A percentile compares a stretch with the other conserved stretches of the same genome.
These are phyloP conservation scores for Pipistrellus nathusii DNA, from an alignment of 2,797 vertebrate species.

Conservation along the genomic window DNA sequence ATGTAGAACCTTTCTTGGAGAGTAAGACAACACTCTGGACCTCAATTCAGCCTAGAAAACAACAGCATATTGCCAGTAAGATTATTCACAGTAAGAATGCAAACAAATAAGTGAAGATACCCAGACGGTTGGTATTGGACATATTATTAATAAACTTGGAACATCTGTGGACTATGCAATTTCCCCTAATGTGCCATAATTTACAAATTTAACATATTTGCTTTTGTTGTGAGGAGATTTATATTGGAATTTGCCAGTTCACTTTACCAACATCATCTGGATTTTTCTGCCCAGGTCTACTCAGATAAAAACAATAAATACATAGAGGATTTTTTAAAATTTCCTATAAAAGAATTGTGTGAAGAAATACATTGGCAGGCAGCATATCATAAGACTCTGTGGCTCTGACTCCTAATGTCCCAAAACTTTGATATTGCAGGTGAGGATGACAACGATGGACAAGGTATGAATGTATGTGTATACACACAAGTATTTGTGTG, in stretches of 20 bases:
- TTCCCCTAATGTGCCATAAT: neutral
- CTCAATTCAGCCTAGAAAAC: neutral
- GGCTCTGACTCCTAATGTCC: neutral
- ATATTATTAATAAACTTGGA: neutral
- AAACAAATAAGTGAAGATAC: neutral
- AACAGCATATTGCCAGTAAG: neutral
- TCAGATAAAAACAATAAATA: slow-evolving; percentile 36
- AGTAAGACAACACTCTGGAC: neutral
- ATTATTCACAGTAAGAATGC: slow-evolving; percentile 20
- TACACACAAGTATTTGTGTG: neutral
- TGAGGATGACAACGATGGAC: neutral
- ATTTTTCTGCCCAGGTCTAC: neutral
- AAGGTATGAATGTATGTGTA: neutral
- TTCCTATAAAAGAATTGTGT: neutral
- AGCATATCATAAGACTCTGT: neutral
- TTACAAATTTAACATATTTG: slow-evolving; percentile 52
- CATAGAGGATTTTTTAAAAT: neutral
- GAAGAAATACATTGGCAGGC: neutral
- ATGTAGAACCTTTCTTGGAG: neutral
- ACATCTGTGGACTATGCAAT: neutral
- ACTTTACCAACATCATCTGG: slow-evolving; percentile 1
- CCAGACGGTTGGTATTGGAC: neutral
- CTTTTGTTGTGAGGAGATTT: slow-evolving; percentile 41
- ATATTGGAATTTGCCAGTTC: neutral
- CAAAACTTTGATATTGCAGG: neutral